Conservation (phyloP, 92 coral and sea anemone species). For the Paragorgia papillata region DNA sequence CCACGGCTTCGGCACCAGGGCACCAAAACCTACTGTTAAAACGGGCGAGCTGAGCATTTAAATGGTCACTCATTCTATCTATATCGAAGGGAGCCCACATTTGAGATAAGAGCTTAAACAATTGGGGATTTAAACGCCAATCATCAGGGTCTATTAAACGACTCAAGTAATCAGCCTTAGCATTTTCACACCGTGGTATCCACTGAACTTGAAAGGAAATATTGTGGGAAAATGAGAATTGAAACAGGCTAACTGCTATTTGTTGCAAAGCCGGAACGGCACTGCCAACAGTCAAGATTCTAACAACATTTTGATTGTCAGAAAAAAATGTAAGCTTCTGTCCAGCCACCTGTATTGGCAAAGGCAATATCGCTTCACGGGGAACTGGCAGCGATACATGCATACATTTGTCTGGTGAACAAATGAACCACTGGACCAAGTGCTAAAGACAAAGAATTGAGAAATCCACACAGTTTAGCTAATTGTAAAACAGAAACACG, state of each 20-base stretch:
- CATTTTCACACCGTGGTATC: conserved; percentile 50
- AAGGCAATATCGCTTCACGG: not conserved
- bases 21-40: conserved; percentile 57
- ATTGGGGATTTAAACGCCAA: conserved; percentile 43
- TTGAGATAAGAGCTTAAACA: conserved; percentile 32
- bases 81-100: conserved; percentile 61
- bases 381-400: not conserved
- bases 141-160: conserved; percentile 63
- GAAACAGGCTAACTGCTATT: conserved; percentile 42
- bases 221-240: conserved; percentile 16
- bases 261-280: conserved; percentile 37
- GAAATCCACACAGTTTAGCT: conserved; percentile 23
- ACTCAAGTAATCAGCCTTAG: conserved; percentile 54
- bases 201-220: conserved; percentile 60
- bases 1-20: conserved; percentile 55
- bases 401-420: conserved; percentile 16
- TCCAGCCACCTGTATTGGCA: not conserved
- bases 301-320: conserved; percentile 50
- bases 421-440: conserved; percentile 15
- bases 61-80: conserved; percentile 49
- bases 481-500: not conserved
- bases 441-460: conserved; percentile 8
- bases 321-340: conserved; percentile 48
- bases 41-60: conserved; percentile 42
- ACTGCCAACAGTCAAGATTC: conserved; percentile 40